Percentiles rank a stretch among this genome's conserved stretches.
Conservation (phyloP, 2,797 vertebrate species). For the Microchirus variegatus region DNA sequence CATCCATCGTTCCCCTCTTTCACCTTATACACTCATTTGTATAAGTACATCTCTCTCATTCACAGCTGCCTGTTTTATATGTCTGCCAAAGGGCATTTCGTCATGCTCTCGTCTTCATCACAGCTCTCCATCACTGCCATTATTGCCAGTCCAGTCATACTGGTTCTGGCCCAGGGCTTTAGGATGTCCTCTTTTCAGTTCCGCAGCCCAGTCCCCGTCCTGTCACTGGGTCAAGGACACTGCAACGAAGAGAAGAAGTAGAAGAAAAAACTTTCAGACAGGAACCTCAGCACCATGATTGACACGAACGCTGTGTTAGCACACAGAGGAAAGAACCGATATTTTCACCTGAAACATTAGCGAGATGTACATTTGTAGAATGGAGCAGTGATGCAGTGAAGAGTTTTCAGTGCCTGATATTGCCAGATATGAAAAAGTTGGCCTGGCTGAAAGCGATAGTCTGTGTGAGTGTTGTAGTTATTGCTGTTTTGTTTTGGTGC, state of each 20-base stretch:
- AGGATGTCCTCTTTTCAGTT: slow-evolving; percentile 50
- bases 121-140: slow-evolving; percentile 40
- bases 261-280: slow-evolving; percentile 37
- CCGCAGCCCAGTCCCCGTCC: slow-evolving; percentile 27
- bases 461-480: slow-evolving; percentile 43
- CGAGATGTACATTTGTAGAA: slow-evolving; percentile 54
- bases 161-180: slow-evolving; percentile 47
- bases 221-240: slow-evolving; percentile 65
- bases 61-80: slow-evolving; percentile 33
- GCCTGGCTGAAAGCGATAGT: slow-evolving; percentile 46
- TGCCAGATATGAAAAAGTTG: slow-evolving; percentile 44
- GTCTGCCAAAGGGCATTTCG: slow-evolving; percentile 45
- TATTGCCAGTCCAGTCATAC: slow-evolving; percentile 55
- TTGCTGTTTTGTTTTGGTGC: slow-evolving; percentile 52
- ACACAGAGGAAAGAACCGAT: slow-evolving; percentile 66
- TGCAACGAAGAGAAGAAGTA: slow-evolving; percentile 32
- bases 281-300: slow-evolving; percentile 72
- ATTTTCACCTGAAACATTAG: slow-evolving; percentile 74
- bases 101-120: slow-evolving; percentile 47
- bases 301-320: slow-evolving; percentile 78
- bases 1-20: slow-evolving; percentile 42
- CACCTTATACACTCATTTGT: slow-evolving; percentile 23
- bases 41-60: slow-evolving; percentile 31
- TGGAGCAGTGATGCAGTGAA: slow-evolving; percentile 18
- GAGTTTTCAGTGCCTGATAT: slow-evolving; percentile 40